Evolutionary conservation across 2,797 vertebrate genomes (phyloP).

Genomic region (Dipus sagitta): DNA sequence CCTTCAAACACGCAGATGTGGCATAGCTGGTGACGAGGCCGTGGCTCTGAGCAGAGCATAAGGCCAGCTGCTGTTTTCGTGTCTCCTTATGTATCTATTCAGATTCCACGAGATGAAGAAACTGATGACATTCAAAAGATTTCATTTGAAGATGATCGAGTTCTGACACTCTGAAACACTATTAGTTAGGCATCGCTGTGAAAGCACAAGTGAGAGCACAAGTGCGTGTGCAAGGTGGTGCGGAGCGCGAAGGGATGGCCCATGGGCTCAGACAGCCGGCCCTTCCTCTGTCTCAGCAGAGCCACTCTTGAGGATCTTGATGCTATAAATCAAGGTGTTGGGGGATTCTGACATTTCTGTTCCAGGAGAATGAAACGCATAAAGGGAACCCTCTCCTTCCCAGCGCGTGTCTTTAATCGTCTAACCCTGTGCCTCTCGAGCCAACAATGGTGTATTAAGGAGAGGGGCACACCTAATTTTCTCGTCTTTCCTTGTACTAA

Average conservation of each 20-base stretch:
- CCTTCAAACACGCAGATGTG: constrained; percentile 91
- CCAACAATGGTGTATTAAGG: neutral
- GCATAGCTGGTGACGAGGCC: constrained; percentile 83
- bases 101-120: constrained; percentile 42
- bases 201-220: neutral
- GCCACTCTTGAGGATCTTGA: neutral
- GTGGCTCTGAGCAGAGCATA: constrained; percentile 80
- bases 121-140: neutral
- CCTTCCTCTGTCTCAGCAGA: neutral
- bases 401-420: constrained; percentile 30
- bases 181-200: neutral
- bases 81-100: constrained; percentile 80
- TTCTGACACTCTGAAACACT: neutral
- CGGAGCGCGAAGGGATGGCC: neutral
- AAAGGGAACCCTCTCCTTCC: neutral
- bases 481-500: constrained; percentile 57
- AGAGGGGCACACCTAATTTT: neutral
- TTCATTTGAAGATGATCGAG: neutral
- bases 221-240: neutral
- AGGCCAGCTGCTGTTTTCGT: constrained; percentile 77
- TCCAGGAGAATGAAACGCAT: neutral
- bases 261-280: neutral
- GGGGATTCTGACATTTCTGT: neutral
- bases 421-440: neutral
- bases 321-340: neutral